Evolutionary conservation across 2,797 vertebrate species (phyloP).

Genomic region (Lutjanus campechanus): DNA sequence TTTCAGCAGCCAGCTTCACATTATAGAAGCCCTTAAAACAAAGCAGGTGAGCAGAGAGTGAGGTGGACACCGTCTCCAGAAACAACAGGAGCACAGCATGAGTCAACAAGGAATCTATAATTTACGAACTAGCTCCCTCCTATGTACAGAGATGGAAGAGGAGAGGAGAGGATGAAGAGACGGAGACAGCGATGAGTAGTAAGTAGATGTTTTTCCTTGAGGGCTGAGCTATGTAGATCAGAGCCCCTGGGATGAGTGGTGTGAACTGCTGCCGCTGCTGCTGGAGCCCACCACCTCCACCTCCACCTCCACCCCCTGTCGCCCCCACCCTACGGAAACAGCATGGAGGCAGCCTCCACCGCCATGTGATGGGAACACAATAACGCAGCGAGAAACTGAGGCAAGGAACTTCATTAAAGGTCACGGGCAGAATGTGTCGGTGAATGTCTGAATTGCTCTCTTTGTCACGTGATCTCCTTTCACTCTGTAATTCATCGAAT

Average conservation of each 20-base stretch:
- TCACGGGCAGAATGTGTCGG: slow-evolving; percentile 29
- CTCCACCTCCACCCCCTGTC: background rate
- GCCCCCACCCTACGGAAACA: background rate
- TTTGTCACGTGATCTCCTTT: background rate
- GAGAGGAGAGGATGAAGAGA: slow-evolving; percentile 7
- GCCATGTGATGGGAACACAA: slow-evolving; percentile 10
- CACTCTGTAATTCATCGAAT: background rate
- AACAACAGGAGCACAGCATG: slow-evolving; percentile 51
- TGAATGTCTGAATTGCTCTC: slow-evolving; percentile 1
- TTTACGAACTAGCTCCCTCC: slow-evolving; percentile 80
- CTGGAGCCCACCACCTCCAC: background rate
- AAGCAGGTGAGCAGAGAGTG: slow-evolving; percentile 32
- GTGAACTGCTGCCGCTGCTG: slow-evolving; percentile 27
- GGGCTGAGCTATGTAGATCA: slow-evolving; percentile 73
- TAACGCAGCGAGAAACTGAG: background rate
- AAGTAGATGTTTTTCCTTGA: slow-evolving; percentile 59
- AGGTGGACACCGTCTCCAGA: slow-evolving; percentile 23
- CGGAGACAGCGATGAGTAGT: slow-evolving; percentile 31
- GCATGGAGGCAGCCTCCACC: slow-evolving; percentile 19
- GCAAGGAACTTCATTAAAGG: slow-evolving; percentile 51
- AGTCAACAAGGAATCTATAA: slow-evolving; percentile 76
- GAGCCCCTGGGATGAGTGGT: slow-evolving; percentile 58
- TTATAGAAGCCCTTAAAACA: slow-evolving; percentile 1
- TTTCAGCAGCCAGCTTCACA: slow-evolving; percentile 1
- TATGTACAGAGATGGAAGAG: slow-evolving; percentile 62